phyloP scores from a whole-genome alignment of 2,888 invertebrate species.

The Meliscaeva auricollis region DNA sequence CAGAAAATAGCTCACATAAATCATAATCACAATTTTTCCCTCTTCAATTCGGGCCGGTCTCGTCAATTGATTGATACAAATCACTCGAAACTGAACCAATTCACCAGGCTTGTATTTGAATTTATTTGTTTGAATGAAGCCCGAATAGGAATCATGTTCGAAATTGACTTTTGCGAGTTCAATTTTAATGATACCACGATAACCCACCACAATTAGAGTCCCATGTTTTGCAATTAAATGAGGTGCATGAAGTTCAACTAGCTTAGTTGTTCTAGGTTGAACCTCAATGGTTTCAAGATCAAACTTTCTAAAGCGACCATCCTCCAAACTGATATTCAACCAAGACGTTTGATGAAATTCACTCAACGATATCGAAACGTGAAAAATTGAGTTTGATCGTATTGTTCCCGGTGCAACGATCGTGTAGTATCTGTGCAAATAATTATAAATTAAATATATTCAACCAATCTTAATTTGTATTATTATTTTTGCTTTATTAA shows the following conservation, averaged over 20 bases:
- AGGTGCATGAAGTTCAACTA: conserved; percentile 9
- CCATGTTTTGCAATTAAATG: background rate
- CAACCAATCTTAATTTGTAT: too few species aligned
- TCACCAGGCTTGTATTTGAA: conserved; percentile 95
- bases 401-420: conserved; percentile 45
- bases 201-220: background rate
- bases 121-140: conserved; percentile 96
- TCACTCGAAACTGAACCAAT: conserved; percentile 88
- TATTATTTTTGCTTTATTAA: background rate
- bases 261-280: conserved; percentile 29
- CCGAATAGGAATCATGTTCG: conserved; percentile 85
- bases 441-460: too few species aligned
- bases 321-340: conserved; percentile 21
- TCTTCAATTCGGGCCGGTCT: conserved; percentile 87
- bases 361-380: conserved; percentile 39
- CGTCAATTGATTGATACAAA: conserved; percentile 88
- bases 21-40: conserved; percentile 83
- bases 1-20: conserved; percentile 85
- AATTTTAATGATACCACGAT: conserved; percentile 27
- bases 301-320: too few species aligned
- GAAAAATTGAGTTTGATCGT: conserved; percentile 26
- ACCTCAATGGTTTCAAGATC: conserved; percentile 11
- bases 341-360: conserved; percentile 85
- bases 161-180: background rate
- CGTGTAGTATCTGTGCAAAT: conserved; percentile 42